These are phyloP conservation scores for Noctua janthe DNA, from an alignment of 2,888 invertebrate species.

Conservation along the genomic window DNA sequence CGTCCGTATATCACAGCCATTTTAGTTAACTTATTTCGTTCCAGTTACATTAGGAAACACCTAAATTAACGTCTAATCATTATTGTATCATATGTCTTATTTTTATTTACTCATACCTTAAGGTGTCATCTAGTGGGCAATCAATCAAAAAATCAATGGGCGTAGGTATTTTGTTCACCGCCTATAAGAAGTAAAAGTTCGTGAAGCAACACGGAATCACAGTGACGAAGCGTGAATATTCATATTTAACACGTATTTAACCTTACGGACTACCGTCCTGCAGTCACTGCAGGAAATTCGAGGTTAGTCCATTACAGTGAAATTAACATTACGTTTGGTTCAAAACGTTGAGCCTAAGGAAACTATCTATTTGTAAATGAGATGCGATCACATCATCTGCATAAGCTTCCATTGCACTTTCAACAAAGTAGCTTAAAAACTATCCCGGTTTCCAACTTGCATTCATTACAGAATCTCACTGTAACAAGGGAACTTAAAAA, in stretches of 20 bases:
- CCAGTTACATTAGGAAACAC: not conserved
- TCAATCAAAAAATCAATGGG: not conserved
- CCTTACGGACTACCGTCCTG: too few species aligned
- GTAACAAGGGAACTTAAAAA: constrained; percentile 23
- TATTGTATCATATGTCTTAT: not conserved
- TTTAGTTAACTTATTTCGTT: not conserved
- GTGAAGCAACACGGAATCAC: not conserved
- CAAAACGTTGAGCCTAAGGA: not conserved
- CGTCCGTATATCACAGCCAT: not conserved
- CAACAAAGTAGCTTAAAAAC: not conserved
- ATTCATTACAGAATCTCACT: not conserved
- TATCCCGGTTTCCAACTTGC: not conserved
- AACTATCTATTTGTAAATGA: not conserved
- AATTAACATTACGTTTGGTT: not conserved
- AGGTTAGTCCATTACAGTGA: too few species aligned
- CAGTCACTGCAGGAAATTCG: too few species aligned
- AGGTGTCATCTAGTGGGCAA: not conserved
- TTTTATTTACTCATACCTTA: not conserved
- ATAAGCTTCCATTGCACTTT: not conserved
- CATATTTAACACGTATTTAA: not conserved
- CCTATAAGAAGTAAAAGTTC: not conserved
- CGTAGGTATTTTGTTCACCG: not conserved
- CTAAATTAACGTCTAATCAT: not conserved
- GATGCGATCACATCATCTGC: not conserved
- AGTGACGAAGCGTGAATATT: not conserved